Percentiles rank a stretch among this genome's conserved stretches.
phyloP scores from a whole-genome alignment of 1,140 invertebrate species.

The Drusus annulatus region DNA sequence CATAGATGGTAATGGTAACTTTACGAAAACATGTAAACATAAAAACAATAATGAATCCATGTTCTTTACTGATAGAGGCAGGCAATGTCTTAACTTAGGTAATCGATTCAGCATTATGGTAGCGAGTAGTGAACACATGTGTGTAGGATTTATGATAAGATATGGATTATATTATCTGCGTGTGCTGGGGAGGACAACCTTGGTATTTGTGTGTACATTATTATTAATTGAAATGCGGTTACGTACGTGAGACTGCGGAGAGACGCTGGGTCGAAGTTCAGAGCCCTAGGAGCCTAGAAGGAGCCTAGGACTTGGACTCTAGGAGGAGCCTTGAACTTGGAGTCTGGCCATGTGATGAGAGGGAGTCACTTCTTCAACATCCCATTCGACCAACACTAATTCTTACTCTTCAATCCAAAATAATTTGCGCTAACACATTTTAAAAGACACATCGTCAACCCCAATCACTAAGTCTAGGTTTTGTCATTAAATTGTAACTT shows the following conservation, averaged over 20 bases:
- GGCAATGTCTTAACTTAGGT: constrained; percentile 60
- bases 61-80: constrained; percentile 48
- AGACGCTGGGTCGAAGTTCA: background rate
- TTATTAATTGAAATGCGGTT: constrained; percentile 51
- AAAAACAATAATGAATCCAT: constrained; percentile 40
- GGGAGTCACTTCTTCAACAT: background rate
- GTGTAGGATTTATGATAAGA: constrained; percentile 52
- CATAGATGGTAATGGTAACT: constrained; percentile 18
- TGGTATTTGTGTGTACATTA: constrained; percentile 33
- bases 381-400: background rate
- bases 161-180: constrained; percentile 20
- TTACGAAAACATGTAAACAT: constrained; percentile 27
- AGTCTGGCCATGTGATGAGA: too few species aligned
- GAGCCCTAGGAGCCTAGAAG: too few species aligned
- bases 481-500: too few species aligned
- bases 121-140: constrained; percentile 29
- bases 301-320: too few species aligned
- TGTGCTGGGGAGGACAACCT: constrained; percentile 13
- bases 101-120: constrained; percentile 58
- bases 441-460: too few species aligned
- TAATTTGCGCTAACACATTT: too few species aligned
- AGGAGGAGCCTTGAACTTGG: too few species aligned
- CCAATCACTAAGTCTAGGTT: too few species aligned
- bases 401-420: too few species aligned
- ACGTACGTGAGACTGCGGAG: constrained; percentile 44